Evolutionary conservation across 2,113 vertebrate genomes (phyloP).

Genomic region (Heteronetta atricapilla): DNA sequence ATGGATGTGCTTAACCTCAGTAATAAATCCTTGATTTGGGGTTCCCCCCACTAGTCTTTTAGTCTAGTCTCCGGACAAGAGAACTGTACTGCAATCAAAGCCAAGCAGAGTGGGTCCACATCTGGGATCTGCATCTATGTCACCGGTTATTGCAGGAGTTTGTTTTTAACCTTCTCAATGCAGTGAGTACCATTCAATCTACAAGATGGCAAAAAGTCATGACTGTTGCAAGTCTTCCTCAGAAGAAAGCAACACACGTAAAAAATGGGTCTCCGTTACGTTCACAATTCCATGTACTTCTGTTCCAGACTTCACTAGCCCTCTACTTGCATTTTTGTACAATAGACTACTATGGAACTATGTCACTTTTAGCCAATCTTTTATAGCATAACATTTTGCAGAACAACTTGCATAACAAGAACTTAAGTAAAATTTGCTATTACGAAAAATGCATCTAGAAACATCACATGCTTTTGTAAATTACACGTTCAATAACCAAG

Average conservation of each 20-base stretch:
- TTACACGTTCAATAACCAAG: accelerated
- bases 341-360: accelerated
- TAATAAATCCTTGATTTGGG: background rate
- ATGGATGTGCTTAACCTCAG: accelerated
- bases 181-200: background rate
- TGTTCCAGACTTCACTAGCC: background rate
- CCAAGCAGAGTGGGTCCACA: background rate
- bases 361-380: background rate
- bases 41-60: background rate
- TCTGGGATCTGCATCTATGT: background rate
- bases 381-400: background rate
- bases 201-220: background rate
- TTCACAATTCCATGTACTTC: background rate
- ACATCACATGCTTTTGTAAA: background rate
- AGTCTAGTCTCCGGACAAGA: background rate
- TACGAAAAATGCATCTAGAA: background rate
- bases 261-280: background rate
- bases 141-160: background rate
- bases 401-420: background rate
- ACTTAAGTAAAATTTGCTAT: background rate
- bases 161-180: background rate
- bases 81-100: background rate
- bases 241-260: background rate
- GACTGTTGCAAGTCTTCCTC: background rate
- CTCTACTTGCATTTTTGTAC: background rate